phyloP scores from a whole-genome alignment of 2,888 invertebrate genomes.

The Pandemis cinnamomeana region DNA sequence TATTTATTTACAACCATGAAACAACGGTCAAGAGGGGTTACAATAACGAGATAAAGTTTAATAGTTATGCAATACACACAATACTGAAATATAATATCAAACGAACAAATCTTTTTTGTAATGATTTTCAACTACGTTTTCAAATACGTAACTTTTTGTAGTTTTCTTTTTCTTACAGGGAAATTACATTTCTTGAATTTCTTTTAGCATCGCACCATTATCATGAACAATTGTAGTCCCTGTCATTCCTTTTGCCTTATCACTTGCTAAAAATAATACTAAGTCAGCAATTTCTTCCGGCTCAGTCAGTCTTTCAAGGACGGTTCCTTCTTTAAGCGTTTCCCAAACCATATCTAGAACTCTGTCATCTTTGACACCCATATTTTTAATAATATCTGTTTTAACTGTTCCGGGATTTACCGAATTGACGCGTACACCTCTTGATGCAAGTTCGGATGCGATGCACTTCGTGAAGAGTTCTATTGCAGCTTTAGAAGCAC shows the following conservation, averaged over 20 bases:
- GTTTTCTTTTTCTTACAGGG: background rate
- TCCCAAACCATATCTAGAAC: constrained; percentile 43
- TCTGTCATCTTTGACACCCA: constrained; percentile 40
- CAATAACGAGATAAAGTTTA: no score
- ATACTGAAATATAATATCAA: no score
- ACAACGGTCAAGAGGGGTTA: no score
- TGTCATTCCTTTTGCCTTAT: constrained; percentile 91
- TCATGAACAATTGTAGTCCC: constrained; percentile 92
- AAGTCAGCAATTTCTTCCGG: constrained; percentile 89
- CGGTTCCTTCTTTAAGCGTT: constrained; percentile 41
- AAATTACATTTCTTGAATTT: constrained; percentile 25
- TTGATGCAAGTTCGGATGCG: constrained; percentile 90
- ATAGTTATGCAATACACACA: no score
- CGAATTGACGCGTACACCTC: constrained; percentile 91
- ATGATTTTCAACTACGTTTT: no score
- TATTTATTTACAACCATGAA: no score
- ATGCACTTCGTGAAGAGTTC: constrained; percentile 94
- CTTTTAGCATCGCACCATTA: constrained; percentile 85
- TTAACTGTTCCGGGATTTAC: constrained; percentile 87
- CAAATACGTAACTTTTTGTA: no score
- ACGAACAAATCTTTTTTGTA: no score
- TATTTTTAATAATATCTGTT: constrained; percentile 49
- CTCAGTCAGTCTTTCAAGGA: constrained; percentile 46
- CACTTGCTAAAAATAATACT: constrained; percentile 93
- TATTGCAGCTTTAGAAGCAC: constrained; percentile 91